Evolutionary conservation across 2,113 vertebrate genomes (phyloP), one percentile per base, ranked within the genome.

Genomic region (Hippocampus guttulatus): DNA sequence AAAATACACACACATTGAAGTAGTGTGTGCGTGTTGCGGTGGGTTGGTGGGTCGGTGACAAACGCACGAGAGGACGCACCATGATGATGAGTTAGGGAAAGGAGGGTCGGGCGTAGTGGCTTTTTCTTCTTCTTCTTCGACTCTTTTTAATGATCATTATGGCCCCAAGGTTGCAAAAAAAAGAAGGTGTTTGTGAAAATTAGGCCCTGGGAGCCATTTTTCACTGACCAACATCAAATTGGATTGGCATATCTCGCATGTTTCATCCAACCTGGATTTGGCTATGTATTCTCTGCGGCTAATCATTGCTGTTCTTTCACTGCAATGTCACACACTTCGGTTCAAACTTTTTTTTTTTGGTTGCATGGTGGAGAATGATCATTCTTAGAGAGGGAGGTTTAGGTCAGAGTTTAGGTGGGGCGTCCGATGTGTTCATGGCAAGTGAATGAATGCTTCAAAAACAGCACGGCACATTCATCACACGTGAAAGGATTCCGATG

Each of bases 1-100:
- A 89, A 87, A 87, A 75, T 76, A 87, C 80, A 88, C 81, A 90
- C 83, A 82, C 76, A 72, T 76, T 73, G 40, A 74, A 88, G 76
- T 55, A 1, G 25, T 49, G 68, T 27, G 54, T 58, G 52, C 1
- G 18, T 41, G 65, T 4, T 18, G n/a, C 14, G 40, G 54, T 54
- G 8, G 51, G 14, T 52, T 57, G 54, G 58, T 21, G 67, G 63
- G 71, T 69, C 68, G 70, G 14, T 72, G 71, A 69, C 73, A 52
- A 54, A 25, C 58, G 55, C 12, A 70, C 66, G 41, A 25, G 40
- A 47, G 27, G 47, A 40, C 54, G 43, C 47, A 47, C 55, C 16
- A 68, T 45, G 0, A 51, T 21, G 11, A 67, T 69, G 71, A 71
- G 30, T 58, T 21, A n/a, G 65, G 67, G 60, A 33, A 38, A 11